Evolutionary conservation across 2,797 vertebrate genomes (phyloP).

Genomic region (Pelochelys cantorii): DNA sequence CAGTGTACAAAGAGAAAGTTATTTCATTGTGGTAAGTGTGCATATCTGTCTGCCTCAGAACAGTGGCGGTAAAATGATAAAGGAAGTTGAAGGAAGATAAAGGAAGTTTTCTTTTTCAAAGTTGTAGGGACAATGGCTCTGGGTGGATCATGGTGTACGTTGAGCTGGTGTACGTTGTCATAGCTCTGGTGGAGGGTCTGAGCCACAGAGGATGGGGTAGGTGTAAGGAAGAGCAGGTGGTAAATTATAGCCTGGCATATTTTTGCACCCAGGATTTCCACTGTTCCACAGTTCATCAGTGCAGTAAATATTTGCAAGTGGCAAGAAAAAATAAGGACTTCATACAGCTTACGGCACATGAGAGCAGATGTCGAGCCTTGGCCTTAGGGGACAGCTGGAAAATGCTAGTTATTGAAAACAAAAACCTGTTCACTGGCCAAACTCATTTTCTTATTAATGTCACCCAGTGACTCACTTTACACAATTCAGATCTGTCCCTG

Average conservation of each 20-base stretch:
- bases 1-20: rapidly evolving
- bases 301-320: neutral
- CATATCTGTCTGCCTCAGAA: too few species aligned
- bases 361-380: rapidly evolving
- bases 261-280: conserved; percentile 34
- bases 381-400: neutral
- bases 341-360: neutral
- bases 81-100: too few species aligned
- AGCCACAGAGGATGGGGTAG: neutral
- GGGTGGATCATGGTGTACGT: neutral
- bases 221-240: neutral
- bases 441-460: neutral
- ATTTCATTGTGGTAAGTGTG: neutral
- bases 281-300: neutral
- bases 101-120: neutral
- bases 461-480: neutral
- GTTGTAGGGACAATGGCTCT: neutral
- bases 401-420: neutral
- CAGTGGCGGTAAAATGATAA: neutral
- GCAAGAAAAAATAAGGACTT: neutral
- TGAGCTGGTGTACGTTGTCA: neutral
- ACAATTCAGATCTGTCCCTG: neutral
- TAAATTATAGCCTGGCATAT: neutral
- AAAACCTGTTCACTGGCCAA: neutral
- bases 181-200: neutral